phyloP scores from a whole-genome alignment of 2,888 invertebrate genomes.

The Leptopilina myrica region DNA sequence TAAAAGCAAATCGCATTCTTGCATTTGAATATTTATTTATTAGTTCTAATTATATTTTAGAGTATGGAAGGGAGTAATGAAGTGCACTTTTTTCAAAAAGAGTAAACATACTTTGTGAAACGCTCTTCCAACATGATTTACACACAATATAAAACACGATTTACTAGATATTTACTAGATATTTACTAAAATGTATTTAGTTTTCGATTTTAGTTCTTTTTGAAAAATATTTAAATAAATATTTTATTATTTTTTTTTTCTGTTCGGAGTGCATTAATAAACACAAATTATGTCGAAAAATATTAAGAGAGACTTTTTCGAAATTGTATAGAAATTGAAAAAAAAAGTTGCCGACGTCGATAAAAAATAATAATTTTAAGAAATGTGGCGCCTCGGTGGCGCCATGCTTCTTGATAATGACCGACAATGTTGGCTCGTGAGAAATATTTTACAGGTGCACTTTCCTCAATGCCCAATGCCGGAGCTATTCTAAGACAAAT shows the following conservation, averaged over 20 bases:
- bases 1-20: too few species aligned
- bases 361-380: slow-evolving; percentile 6
- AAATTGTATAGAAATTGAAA: slow-evolving; percentile 43
- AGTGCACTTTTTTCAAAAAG: too few species aligned
- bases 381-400: slow-evolving; percentile 4
- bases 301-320: not conserved
- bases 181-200: too few species aligned
- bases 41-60: too few species aligned
- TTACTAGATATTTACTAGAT: too few species aligned
- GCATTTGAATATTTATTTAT: too few species aligned
- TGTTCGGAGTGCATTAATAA: not conserved
- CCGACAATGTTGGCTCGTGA: slow-evolving; percentile 13
- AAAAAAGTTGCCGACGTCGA: slow-evolving; percentile 1
- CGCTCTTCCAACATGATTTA: too few species aligned
- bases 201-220: too few species aligned
- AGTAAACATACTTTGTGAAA: too few species aligned
- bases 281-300: not conserved
- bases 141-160: too few species aligned
- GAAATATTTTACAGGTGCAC: slow-evolving; percentile 40
- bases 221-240: too few species aligned
- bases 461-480: slow-evolving; percentile 1
- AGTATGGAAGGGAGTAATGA: too few species aligned
- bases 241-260: slow-evolving; percentile 51
- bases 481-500: slow-evolving; percentile 5
- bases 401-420: slow-evolving; percentile 21